Conservation (phyloP, 2,888 invertebrate genomes). For the Orthosia cruda region DNA sequence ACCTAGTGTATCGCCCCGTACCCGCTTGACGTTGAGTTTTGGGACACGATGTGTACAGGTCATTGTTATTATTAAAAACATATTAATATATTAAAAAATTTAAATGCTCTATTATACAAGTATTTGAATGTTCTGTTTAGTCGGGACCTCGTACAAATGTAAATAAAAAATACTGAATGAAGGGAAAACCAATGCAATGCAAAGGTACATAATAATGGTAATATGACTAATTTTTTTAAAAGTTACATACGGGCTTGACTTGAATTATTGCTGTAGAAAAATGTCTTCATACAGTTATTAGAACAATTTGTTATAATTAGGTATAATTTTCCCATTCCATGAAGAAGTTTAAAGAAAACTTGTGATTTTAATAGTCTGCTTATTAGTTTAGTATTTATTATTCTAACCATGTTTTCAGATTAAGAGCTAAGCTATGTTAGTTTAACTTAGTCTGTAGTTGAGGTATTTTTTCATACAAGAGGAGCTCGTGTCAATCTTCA, state of each 20-base stretch:
- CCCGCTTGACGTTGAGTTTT: too few species aligned
- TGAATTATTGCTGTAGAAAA: not conserved
- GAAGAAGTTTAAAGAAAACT: not conserved
- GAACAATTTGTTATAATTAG: not conserved
- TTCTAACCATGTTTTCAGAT: not conserved
- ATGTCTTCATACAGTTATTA: not conserved
- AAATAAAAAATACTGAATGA: not conserved
- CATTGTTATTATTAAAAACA: too few species aligned
- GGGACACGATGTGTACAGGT: not conserved
- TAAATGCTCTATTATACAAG: not conserved
- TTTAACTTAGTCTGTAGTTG: not conserved
- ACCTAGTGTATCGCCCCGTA: too few species aligned
- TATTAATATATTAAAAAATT: too few species aligned
- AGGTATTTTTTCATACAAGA: not conserved
- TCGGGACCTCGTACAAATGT: not conserved
- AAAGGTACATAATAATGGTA: not conserved
- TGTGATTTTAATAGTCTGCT: constrained; percentile 14
- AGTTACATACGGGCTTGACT: too few species aligned
- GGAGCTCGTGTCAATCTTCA: too few species aligned
- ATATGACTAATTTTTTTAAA: not conserved
- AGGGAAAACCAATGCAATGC: not conserved
- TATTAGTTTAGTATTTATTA: not conserved
- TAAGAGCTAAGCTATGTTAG: not conserved
- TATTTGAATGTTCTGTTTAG: not conserved
- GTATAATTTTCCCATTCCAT: not conserved